Percentiles rank a stretch among this genome's conserved stretches.
Evolutionary conservation across 1,140 invertebrate genomes (phyloP).

Genomic region (Uloborus diversus): DNA sequence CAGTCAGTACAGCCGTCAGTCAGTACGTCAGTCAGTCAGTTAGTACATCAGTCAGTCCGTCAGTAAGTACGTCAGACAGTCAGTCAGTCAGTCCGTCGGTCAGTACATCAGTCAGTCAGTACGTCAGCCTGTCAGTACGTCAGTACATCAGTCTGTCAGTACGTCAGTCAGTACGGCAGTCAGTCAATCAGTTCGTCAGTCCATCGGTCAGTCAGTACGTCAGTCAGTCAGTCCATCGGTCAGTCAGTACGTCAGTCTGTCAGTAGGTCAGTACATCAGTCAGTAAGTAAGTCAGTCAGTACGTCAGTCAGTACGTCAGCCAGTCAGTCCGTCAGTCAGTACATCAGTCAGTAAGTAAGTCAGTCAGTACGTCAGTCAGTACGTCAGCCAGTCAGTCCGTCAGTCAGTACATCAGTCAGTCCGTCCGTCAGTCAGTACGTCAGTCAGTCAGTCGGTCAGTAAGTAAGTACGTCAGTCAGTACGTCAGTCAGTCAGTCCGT

Average conservation of each 20-base stretch:
- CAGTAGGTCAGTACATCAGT: background rate
- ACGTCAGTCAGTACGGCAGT: background rate
- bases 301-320: background rate
- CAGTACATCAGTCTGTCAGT: background rate
- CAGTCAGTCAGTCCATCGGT: background rate
- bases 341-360: background rate
- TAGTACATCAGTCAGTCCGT: background rate
- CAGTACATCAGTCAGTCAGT: background rate
- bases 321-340: background rate
- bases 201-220: background rate
- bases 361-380: background rate
- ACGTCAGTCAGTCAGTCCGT: background rate
- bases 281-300: background rate
- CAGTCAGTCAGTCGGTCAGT: background rate
- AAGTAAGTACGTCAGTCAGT: background rate
- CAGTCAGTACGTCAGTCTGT: background rate
- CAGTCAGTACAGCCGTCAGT: background rate
- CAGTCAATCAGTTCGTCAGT: background rate
- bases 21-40: background rate
- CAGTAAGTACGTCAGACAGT: background rate
- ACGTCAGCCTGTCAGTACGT: background rate
- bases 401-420: background rate
- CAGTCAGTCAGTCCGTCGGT: background rate
- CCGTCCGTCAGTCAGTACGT: background rate
- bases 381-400: background rate